phyloP scores from a whole-genome alignment of 2,888 invertebrate genomes.

The Dugesia japonica region DNA sequence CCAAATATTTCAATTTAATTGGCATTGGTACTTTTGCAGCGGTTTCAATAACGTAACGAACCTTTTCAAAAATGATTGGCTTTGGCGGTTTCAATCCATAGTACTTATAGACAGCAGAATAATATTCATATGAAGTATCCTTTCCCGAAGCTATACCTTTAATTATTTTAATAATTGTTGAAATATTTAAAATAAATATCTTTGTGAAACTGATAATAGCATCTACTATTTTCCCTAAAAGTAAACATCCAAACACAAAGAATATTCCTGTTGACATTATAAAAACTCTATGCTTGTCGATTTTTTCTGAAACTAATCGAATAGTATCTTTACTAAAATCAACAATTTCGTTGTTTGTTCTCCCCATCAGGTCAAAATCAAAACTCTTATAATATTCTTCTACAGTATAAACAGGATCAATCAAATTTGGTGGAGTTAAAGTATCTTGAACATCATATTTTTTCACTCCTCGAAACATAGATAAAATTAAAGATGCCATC shows the following conservation, averaged over 20 bases:
- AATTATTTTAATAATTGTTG: not conserved
- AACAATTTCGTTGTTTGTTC: not conserved
- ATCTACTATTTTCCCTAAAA: not conserved
- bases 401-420: not conserved
- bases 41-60: not conserved
- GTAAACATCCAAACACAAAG: not conserved
- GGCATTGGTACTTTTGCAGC: not conserved
- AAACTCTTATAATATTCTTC: not conserved
- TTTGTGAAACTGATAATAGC: not conserved
- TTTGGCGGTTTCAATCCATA: not conserved
- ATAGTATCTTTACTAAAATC: not conserved
- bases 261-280: not conserved
- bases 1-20: not conserved
- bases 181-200: not conserved
- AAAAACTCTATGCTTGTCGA: not conserved
- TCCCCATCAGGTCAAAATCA: not conserved
- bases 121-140: not conserved
- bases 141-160: not conserved
- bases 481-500: no score
- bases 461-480: no score
- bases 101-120: not conserved
- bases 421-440: not conserved
- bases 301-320: not conserved
- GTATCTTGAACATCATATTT: not conserved
- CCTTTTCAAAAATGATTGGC: not conserved